A percentile compares a stretch with the other conserved stretches of the same genome.
These are phyloP conservation scores for Dysmachus trigonus DNA, from an alignment of 2,888 invertebrate genomes.

Conservation along the genomic window DNA sequence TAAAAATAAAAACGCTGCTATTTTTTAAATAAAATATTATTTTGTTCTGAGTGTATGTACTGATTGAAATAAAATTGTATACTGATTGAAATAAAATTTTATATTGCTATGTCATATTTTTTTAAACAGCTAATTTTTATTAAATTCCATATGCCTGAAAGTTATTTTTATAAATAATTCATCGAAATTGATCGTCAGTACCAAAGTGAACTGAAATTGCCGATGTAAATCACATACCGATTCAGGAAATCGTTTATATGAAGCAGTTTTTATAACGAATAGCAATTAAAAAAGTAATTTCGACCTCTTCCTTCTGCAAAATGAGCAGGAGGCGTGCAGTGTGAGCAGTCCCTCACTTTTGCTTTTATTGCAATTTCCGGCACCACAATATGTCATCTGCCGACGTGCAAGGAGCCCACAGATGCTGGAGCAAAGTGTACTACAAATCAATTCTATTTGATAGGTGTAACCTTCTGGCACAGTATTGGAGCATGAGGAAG, in stretches of 20 bases:
- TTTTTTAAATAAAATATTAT: too few species aligned
- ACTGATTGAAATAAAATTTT: too few species aligned
- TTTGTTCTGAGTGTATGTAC: too few species aligned
- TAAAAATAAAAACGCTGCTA: too few species aligned
- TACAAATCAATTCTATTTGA: conserved; percentile 32
- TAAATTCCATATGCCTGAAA: not conserved
- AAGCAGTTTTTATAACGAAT: not conserved
- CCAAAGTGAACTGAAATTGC: not conserved
- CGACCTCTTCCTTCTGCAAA: not conserved
- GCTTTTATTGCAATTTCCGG: conserved; percentile 28
- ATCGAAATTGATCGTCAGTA: not conserved
- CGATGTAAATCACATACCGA: not conserved
- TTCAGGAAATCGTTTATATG: not conserved
- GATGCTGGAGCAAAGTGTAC: not conserved
- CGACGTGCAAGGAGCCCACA: not conserved
- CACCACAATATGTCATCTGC: conserved; percentile 9
- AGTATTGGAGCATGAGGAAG: not conserved
- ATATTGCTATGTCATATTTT: too few species aligned
- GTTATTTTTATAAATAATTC: not conserved
- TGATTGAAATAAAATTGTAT: too few species aligned
- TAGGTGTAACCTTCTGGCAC: conserved; percentile 8
- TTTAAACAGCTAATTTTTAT: not conserved
- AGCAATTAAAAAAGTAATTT: conserved; percentile 37
- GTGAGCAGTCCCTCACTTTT: not conserved
- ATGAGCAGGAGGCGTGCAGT: not conserved